Base-by-base conservation (phyloP, 2,797 vertebrate genomes). In the Pseudomugil gertrudae region DNA sequence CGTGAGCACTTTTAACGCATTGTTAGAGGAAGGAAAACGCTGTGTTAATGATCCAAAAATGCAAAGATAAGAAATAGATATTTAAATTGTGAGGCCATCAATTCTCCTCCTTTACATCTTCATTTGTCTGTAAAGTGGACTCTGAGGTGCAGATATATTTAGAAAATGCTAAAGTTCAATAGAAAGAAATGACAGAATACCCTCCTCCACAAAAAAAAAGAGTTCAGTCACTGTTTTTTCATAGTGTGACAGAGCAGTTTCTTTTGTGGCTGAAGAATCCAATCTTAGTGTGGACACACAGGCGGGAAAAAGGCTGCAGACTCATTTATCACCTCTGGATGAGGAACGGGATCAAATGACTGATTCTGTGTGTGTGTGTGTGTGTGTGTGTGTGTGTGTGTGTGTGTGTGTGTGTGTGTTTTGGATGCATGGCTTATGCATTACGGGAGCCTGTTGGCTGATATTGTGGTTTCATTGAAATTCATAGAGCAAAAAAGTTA, bases 241-340 rank as follows among this genome's bases (percentile, higher is more conserved):
- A 1, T 38, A 15, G 1, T 38, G 47, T 4, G 1, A 59, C 19
- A 13, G 21, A 65, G 17, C 10, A 5, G 36, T 52, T 71, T 40
- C 5, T 45, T 43, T 55, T 55, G 58, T 40, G n/a, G 24, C 4
- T 29, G 33, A 40, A 5, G 32, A n/a, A 51, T 65, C 29, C 51
- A 51, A 38, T 70, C 29, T 62, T 3, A 45, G 2, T 11, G 33
- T 36, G 62, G 59, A 79, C 52, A 78, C 47, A 55, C 27, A 24
- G 21, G 61, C 43, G 43, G 43, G 35, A 4, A 15, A 15, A 63
- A 29, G 10, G 30, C 3, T 51, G 65, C 75, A 50, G 69, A 76
- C 66, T 78, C 77, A 63, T 69, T 80, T 84, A 72, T 81, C 81
- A 66, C 78, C 47, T 48, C 72, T 71, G 87, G 84, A 77, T 68